These are phyloP conservation scores for Papilio dardanus DNA, from an alignment of 1,140 invertebrate species.

Conservation along the genomic window DNA sequence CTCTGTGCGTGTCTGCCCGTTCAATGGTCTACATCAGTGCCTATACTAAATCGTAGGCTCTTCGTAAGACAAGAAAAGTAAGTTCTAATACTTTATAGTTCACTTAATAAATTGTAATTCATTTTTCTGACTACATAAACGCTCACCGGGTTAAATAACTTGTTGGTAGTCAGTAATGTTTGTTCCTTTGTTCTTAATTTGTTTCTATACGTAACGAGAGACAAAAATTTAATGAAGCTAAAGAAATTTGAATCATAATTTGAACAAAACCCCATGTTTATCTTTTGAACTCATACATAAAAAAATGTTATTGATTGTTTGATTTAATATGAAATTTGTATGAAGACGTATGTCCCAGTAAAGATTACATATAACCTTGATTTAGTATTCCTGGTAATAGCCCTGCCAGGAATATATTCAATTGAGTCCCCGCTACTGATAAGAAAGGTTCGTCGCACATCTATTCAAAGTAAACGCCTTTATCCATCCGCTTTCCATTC, in stretches of 20 bases:
- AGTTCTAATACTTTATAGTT: not conserved
- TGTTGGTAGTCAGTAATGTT: not conserved
- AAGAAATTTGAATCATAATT: not conserved
- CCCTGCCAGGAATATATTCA: not conserved
- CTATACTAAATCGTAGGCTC: not conserved
- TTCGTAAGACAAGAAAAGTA: not conserved
- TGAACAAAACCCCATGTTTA: too few relatives aligned
- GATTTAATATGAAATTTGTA: not conserved
- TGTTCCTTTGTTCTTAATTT: not conserved
- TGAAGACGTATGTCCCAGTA: not conserved
- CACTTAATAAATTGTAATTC: not conserved
- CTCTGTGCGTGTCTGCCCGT: conserved; percentile 30
- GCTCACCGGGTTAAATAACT: too few relatives aligned
- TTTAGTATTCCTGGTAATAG: not conserved
- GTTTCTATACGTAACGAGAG: not conserved
- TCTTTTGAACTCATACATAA: too few relatives aligned
- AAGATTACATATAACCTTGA: not conserved
- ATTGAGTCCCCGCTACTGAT: not conserved
- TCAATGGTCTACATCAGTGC: not conserved
- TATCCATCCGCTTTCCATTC: not conserved
- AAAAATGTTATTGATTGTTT: too few relatives aligned
- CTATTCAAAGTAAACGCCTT: not conserved
- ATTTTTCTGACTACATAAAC: too few relatives aligned
- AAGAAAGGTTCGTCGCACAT: conserved; percentile 20
- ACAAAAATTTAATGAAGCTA: not conserved